Evolutionary conservation across 2,888 invertebrate genomes (phyloP), one percentile per base, ranked within the genome.

Genomic region (Dinocampus coccinellae): DNA sequence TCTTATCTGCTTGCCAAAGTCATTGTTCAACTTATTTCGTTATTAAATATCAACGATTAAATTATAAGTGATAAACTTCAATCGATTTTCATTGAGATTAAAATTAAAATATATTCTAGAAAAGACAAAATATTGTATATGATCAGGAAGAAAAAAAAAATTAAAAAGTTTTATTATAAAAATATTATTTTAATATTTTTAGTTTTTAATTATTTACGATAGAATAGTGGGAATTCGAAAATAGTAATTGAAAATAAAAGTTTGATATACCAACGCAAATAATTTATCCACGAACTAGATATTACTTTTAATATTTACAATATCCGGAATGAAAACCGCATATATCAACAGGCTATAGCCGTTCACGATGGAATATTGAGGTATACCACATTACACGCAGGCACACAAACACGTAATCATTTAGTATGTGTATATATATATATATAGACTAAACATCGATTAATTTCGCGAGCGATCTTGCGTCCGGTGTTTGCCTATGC

Each of bases 361-460:
- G 16, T 16, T n/a, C 47, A 16, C 16, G 47, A 24, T 39, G 62
- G 24, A 22, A 62, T 39, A 62, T 47, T 47, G 16, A 39, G 62
- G 62, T 62, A 39, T 39, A 20, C 39, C 62, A 62, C 24, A 47
- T 47, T 47, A 16, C 47, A 47, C 47, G 16, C 16, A n/a, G 16
- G 16, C 47, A 16, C 47, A 47, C 47, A 47, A 7, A n/a, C 10
- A 36, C 2, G 29, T 16, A n/a, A 29, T 11, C 4, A 16, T 4
- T 22, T 4, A 24, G 13, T 9, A 58, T 13, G 29, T 4, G 24
- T 33, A 2, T 34, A 58, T n/a, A 10, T 7, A 20, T 16, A 36
- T 42, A 39, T 60, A 60, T 26, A 65, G 61, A 71, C 66, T 53
- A 71, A 67, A 71, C 70, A 71, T 62, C 65, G 55, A 71, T 71